Conservation (phyloP, 92 coral and sea anemone species). For the Phenganax stokvisi region DNA sequence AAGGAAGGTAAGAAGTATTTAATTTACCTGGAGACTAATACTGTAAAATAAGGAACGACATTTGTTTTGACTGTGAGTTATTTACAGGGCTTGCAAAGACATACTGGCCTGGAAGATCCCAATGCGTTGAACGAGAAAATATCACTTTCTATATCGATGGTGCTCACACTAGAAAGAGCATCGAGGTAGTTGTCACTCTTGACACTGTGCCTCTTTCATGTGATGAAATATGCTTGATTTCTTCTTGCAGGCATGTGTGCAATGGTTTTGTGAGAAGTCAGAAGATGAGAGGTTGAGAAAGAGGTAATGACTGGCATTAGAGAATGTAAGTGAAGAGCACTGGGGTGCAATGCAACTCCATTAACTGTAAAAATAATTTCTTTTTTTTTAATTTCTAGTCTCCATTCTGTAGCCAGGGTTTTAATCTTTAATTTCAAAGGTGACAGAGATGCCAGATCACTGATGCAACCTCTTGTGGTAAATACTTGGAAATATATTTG, state of each 20-base stretch:
- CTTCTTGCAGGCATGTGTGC: slow-evolving; percentile 62
- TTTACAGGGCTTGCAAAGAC: slow-evolving; percentile 66
- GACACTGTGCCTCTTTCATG: background rate
- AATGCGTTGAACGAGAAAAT: slow-evolving; percentile 64
- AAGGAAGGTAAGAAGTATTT: slow-evolving; percentile 13
- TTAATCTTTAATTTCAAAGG: slow-evolving; percentile 90
- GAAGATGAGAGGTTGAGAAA: slow-evolving; percentile 54
- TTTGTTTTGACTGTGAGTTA: background rate
- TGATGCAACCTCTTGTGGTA: slow-evolving; percentile 77
- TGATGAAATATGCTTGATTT: background rate
- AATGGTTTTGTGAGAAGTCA: slow-evolving; percentile 77
- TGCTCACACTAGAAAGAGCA: slow-evolving; percentile 90
- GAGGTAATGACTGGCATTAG: slow-evolving; percentile 40
- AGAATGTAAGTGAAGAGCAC: too few relatives aligned
- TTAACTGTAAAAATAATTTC: background rate
- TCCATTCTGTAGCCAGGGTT: slow-evolving; percentile 55
- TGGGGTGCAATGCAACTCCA: too few relatives aligned
- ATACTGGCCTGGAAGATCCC: slow-evolving; percentile 80
- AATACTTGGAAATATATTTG: slow-evolving; percentile 2
- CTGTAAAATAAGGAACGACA: background rate
- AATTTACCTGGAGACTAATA: background rate
- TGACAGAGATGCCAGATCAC: slow-evolving; percentile 69
- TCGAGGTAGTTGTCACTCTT: slow-evolving; percentile 53
- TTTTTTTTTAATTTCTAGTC: slow-evolving; percentile 4
- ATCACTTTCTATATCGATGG: slow-evolving; percentile 89